Evolutionary conservation across 2,888 invertebrate genomes (phyloP).

Genomic region (Euproctis similis): DNA sequence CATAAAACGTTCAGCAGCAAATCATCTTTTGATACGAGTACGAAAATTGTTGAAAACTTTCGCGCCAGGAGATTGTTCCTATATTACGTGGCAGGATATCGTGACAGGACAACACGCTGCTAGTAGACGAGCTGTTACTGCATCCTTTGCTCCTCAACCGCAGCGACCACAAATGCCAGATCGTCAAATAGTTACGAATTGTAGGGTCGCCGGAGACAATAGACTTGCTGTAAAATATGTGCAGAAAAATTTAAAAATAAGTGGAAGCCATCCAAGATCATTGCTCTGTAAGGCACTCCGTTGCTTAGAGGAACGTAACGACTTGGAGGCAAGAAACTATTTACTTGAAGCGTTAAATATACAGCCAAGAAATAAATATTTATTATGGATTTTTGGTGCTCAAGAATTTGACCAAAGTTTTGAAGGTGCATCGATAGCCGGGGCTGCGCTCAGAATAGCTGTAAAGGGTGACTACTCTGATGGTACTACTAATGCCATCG

Average conservation of each 20-base stretch:
- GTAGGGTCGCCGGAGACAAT: constrained; percentile 44
- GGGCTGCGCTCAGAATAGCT: constrained; percentile 54
- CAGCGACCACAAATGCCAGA: constrained; percentile 32
- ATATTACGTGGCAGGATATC: constrained; percentile 52
- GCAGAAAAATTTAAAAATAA: constrained; percentile 32
- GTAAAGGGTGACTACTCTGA: constrained; percentile 54
- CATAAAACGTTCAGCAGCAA: constrained; percentile 61
- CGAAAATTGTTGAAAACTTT: constrained; percentile 58
- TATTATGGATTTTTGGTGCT: constrained; percentile 56
- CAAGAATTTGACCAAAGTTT: constrained; percentile 43
- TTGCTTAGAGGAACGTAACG: constrained; percentile 44
- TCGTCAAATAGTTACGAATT: constrained; percentile 40
- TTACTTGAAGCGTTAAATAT: constrained; percentile 39
- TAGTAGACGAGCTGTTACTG: constrained; percentile 52
- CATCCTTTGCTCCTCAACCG: constrained; percentile 59
- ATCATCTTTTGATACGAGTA: constrained; percentile 49
- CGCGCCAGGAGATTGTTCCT: constrained; percentile 43
- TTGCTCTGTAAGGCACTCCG: constrained; percentile 46
- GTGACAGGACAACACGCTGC: constrained; percentile 59
- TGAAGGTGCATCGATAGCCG: constrained; percentile 29
- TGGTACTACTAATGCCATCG: constrained; percentile 54
- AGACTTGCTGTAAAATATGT: constrained; percentile 41
- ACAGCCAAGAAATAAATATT: constrained; percentile 47
- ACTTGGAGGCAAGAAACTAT: constrained; percentile 39
- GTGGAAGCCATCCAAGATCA: constrained; percentile 38